Conservation (phyloP, 2,888 invertebrate genomes). For the Nudaria mundana region DNA sequence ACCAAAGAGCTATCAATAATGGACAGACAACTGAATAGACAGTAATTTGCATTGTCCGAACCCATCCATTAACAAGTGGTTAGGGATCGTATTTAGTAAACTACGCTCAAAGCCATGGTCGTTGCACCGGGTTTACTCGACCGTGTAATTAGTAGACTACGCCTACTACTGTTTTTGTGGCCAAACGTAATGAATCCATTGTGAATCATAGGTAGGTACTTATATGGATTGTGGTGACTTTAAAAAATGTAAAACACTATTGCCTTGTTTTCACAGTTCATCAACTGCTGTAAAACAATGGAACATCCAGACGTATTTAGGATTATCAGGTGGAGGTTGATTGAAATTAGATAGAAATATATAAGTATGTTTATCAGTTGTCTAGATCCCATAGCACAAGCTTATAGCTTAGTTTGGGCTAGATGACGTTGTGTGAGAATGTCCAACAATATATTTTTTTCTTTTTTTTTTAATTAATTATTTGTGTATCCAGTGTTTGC, state of each 20-base stretch:
- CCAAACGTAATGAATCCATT: slow-evolving; percentile 34
- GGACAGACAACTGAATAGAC: slow-evolving; percentile 20
- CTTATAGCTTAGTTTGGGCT: too few relatives aligned
- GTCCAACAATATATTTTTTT: too few relatives aligned
- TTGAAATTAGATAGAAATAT: too few relatives aligned
- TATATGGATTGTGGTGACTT: slow-evolving; percentile 1
- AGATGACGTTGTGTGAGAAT: too few relatives aligned
- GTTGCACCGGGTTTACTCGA: slow-evolving; percentile 55
- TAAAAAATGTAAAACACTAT: slow-evolving; percentile 1
- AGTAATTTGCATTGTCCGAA: slow-evolving; percentile 21
- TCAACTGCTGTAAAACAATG: too few relatives aligned
- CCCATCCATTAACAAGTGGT: slow-evolving; percentile 49
- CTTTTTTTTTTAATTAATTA: too few relatives aligned
- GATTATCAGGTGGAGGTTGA: too few relatives aligned
- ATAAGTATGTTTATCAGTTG: too few relatives aligned
- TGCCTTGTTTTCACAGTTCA: slow-evolving; percentile 1
- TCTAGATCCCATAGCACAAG: too few relatives aligned
- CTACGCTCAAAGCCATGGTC: slow-evolving; percentile 43
- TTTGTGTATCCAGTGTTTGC: too few relatives aligned
- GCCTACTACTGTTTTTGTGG: slow-evolving; percentile 33
- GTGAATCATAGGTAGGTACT: slow-evolving; percentile 15
- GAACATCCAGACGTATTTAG: too few relatives aligned
- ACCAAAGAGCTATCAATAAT: slow-evolving; percentile 35
- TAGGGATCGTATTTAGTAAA: slow-evolving; percentile 51
- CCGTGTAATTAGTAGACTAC: slow-evolving; percentile 52